Percentiles rank a stretch among this genome's conserved stretches.
phyloP scores from a whole-genome alignment of 2,797 vertebrate species.

The Discoglossus pictus region DNA sequence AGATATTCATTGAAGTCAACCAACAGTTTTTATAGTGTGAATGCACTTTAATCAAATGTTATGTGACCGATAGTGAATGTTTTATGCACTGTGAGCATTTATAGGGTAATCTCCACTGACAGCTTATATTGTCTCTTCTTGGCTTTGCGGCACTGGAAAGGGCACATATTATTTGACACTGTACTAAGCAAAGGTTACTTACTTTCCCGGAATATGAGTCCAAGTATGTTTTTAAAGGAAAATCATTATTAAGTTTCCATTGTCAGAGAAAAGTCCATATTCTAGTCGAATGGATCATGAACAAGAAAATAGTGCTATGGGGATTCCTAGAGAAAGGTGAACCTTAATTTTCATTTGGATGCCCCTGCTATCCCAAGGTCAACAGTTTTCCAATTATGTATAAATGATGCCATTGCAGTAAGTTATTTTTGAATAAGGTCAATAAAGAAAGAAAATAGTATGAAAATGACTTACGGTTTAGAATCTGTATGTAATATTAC shows the following conservation, averaged over 20 bases:
- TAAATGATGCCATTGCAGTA: no score
- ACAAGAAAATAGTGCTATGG: no score
- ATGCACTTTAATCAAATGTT: slow-evolving; percentile 6
- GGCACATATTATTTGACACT: slow-evolving; percentile 27
- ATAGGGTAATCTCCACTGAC: slow-evolving; percentile 15
- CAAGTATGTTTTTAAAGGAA: no score
- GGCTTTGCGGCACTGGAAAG: neutral
- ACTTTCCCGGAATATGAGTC: neutral
- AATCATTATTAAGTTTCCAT: neutral
- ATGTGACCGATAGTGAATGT: slow-evolving; percentile 10
- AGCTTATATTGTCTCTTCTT: slow-evolving; percentile 7
- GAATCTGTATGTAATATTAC: no score
- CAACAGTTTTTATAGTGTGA: slow-evolving; percentile 6
- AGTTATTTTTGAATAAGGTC: no score
- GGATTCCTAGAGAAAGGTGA: no score
- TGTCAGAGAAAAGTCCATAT: neutral
- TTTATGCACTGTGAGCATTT: slow-evolving; percentile 1
- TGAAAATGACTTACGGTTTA: no score
- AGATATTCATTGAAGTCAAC: slow-evolving; percentile 8
- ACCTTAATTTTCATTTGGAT: no score
- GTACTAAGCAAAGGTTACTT: slow-evolving; percentile 5
- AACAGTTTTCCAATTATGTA: no score
- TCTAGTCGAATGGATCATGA: no score
- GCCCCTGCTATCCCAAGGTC: no score
- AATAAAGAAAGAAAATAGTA: no score